A percentile compares a stretch with the other conserved stretches of the same genome.
These are phyloP conservation scores for Urechis unicinctus DNA, from an alignment of 2,888 invertebrate species.

Conservation along the genomic window DNA sequence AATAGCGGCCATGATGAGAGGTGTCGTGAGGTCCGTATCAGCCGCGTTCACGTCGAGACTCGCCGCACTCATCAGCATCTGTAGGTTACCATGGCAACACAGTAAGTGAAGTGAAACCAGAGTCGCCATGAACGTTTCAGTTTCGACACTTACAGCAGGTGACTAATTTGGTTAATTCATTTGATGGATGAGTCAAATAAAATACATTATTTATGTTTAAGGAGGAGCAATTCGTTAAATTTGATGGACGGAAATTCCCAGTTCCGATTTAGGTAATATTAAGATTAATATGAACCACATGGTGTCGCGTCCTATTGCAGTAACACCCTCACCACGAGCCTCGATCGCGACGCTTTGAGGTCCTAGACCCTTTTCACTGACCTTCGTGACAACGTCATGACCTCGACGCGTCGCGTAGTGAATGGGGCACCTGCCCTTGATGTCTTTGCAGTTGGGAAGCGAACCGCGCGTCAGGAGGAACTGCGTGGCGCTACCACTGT, in stretches of 20 bases:
- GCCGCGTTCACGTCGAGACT: slow-evolving; percentile 22
- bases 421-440: slow-evolving; percentile 24
- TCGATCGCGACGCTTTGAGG: too few relatives aligned
- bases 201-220: too few relatives aligned
- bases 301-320: too few relatives aligned
- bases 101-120: too few relatives aligned
- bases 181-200: background rate
- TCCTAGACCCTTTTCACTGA: too few relatives aligned
- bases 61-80: slow-evolving; percentile 23
- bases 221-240: too few relatives aligned
- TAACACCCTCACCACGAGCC: too few relatives aligned
- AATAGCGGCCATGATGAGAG: slow-evolving; percentile 24
- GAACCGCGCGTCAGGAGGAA: slow-evolving; percentile 19
- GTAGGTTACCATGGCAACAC: background rate
- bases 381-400: slow-evolving; percentile 20
- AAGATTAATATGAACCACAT: too few relatives aligned
- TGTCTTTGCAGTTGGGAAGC: slow-evolving; percentile 20
- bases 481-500: slow-evolving; percentile 17
- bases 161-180: background rate
- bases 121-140: too few relatives aligned
- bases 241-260: too few relatives aligned
- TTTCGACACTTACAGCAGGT: too few relatives aligned
- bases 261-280: too few relatives aligned
- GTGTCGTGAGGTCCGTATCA: slow-evolving; percentile 23
- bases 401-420: slow-evolving; percentile 25